Percentiles rank a stretch among this genome's conserved stretches.
These are phyloP conservation scores for Rhegmatorhina hoffmannsi DNA, from an alignment of 2,113 vertebrate genomes.

Conservation along the genomic window DNA sequence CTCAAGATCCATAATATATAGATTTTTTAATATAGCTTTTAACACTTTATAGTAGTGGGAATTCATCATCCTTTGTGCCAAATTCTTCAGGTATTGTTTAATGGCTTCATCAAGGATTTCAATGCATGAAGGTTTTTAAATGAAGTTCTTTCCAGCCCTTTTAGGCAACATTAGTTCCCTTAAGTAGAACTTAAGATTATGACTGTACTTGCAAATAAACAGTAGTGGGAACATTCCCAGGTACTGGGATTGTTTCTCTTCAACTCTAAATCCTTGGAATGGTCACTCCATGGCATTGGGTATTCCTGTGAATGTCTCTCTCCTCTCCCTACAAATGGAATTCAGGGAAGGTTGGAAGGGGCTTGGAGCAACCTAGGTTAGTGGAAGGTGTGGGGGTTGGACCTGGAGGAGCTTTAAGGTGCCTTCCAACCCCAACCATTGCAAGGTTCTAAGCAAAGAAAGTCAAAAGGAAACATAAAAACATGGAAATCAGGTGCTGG, in stretches of 20 bases:
- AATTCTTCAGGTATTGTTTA: too few relatives aligned
- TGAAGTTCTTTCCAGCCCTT: too few relatives aligned
- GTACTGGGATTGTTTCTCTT: background rate
- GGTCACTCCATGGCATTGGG: background rate
- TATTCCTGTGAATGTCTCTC: background rate
- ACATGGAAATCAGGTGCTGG: background rate
- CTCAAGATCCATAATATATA: too few relatives aligned
- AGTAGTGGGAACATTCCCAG: background rate
- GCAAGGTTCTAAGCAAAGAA: background rate
- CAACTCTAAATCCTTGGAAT: background rate
- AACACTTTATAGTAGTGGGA: too few relatives aligned
- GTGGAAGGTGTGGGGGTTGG: background rate
- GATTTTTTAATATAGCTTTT: too few relatives aligned
- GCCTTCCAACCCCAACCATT: background rate
- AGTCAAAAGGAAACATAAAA: background rate
- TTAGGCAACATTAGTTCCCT: background rate
- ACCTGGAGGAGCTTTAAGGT: background rate
- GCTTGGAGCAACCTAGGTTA: background rate
- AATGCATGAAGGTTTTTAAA: too few relatives aligned
- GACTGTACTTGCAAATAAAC: background rate
- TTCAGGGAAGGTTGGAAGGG: background rate
- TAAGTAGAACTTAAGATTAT: background rate
- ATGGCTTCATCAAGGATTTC: too few relatives aligned
- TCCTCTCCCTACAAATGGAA: fast-evolving
- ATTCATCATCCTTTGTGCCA: too few relatives aligned